Evolutionary conservation across 2,797 vertebrate genomes (phyloP).

Genomic region (Ctenopoma multispine): DNA sequence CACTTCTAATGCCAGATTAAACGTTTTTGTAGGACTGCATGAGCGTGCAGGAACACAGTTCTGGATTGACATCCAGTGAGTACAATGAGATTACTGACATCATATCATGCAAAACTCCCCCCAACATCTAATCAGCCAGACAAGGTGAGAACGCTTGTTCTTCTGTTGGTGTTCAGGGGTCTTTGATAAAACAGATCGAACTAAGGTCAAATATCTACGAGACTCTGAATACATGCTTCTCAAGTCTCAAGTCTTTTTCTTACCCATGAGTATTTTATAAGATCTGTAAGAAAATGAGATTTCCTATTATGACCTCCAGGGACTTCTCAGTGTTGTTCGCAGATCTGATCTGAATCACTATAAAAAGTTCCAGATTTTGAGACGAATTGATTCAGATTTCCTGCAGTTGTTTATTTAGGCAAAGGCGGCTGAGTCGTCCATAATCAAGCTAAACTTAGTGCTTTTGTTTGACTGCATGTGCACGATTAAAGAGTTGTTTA

Average conservation of each 20-base stretch:
- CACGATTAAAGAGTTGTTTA: slow-evolving; percentile 11
- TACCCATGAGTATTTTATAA: not conserved
- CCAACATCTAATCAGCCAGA: not conserved
- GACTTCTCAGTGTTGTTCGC: not conserved
- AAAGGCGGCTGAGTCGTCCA: not conserved
- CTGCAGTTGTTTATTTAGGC: not conserved
- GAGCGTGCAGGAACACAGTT: not conserved
- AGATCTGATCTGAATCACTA: not conserved
- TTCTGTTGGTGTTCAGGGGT: not conserved
- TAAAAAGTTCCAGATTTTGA: slow-evolving; percentile 3
- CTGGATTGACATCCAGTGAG: not conserved
- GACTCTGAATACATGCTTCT: not conserved
- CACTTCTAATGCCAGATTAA: too few species aligned
- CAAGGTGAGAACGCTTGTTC: not conserved
- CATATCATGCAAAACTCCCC: not conserved
- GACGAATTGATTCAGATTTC: slow-evolving; percentile 9
- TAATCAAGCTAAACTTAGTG: slow-evolving; percentile 1
- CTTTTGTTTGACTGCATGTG: slow-evolving; percentile 5
- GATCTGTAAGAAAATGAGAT: slow-evolving; percentile 8
- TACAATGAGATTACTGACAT: not conserved
- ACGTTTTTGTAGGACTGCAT: not conserved
- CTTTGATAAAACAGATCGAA: not conserved
- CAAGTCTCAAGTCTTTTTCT: not conserved
- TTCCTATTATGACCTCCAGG: not conserved
- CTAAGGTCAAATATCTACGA: not conserved